Conservation (phyloP, 2,113 vertebrate genomes). For the Dryoscopus gambensis region DNA sequence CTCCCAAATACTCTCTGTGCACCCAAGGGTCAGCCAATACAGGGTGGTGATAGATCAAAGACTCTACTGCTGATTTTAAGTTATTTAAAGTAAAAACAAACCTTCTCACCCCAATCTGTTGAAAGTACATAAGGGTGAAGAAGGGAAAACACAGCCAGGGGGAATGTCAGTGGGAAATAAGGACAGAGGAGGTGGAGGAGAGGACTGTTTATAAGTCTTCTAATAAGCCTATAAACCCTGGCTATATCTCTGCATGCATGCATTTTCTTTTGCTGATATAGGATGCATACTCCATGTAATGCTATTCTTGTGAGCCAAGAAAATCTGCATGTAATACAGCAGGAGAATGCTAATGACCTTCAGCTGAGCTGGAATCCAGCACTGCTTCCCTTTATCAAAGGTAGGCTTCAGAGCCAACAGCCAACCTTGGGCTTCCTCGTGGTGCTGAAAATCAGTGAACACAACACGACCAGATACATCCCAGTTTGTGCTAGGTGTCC, state of each 20-base stretch:
- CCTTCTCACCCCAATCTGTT: conserved; percentile 41
- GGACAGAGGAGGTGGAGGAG: not conserved
- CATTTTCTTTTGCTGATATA: conserved; percentile 36
- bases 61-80: not conserved
- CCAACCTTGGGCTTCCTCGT: not conserved
- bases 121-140: not conserved
- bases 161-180: conserved; percentile 31
- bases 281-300: conserved; percentile 23
- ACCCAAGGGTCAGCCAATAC: not conserved
- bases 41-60: not conserved
- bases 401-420: not conserved
- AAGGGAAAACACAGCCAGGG: conserved; percentile 35
- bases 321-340: conserved; percentile 57
- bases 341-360: conserved; percentile 56
- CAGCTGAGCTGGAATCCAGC: not conserved
- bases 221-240: conserved; percentile 33
- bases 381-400: conserved; percentile 10
- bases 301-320: conserved; percentile 26
- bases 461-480: not conserved
- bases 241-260: not conserved
- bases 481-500: not conserved
- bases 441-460: not conserved
- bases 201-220: not conserved
- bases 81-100: conserved; percentile 45
- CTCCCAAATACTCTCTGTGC: not conserved